Percentiles rank a stretch among this genome's conserved stretches.
These are phyloP conservation scores for Punctoribates punctum DNA, from an alignment of 2,888 invertebrate species.

Conservation along the genomic window DNA sequence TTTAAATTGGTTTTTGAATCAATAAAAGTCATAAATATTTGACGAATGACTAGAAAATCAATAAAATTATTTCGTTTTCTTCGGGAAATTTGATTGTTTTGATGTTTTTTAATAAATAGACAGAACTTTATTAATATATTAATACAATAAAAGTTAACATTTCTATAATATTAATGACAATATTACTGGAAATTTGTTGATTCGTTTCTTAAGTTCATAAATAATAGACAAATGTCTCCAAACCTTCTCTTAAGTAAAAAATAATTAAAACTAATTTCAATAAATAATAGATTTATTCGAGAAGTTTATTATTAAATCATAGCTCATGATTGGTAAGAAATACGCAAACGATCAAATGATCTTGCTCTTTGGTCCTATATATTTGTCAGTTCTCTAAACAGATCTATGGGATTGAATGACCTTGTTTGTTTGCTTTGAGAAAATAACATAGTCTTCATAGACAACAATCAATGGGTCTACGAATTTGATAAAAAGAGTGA, in stretches of 20 bases:
- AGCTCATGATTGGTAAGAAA: too few species aligned
- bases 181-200: not conserved
- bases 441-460: too few species aligned
- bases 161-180: constrained; percentile 1
- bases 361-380: too few species aligned
- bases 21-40: not conserved
- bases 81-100: not conserved
- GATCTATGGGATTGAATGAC: too few species aligned
- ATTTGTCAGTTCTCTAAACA: too few species aligned
- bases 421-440: too few species aligned
- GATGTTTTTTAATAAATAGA: constrained; percentile 25
- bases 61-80: not conserved
- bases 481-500: too few species aligned
- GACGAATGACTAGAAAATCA: constrained; percentile 18
- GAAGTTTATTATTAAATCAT: too few species aligned
- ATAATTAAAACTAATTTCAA: not conserved
- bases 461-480: too few species aligned
- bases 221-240: not conserved
- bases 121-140: constrained; percentile 4
- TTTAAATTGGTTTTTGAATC: not conserved
- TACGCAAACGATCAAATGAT: too few species aligned
- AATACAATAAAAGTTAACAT: constrained; percentile 31
- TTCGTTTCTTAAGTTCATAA: not conserved
- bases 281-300: not conserved
- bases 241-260: not conserved